A percentile compares a stretch with the other conserved stretches of the same genome.
These are phyloP conservation scores for Copidosoma aretas DNA, from an alignment of 2,888 invertebrate genomes.

Conservation along the genomic window DNA sequence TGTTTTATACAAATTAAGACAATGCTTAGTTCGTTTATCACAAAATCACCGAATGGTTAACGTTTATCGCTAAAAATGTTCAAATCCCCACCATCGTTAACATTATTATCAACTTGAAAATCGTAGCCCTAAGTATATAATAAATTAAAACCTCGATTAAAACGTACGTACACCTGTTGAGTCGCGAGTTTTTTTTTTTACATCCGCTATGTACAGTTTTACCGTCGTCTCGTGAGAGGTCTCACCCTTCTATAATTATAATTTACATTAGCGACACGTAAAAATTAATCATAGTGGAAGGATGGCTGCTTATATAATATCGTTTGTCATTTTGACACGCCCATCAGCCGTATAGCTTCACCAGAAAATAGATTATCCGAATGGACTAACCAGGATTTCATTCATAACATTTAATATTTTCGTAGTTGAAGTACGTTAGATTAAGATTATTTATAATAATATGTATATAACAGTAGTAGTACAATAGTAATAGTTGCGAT, in stretches of 20 bases:
- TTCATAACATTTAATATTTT: too few relatives aligned
- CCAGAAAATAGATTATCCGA: too few relatives aligned
- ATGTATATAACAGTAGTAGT: constrained; percentile 49
- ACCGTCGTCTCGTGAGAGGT: background rate
- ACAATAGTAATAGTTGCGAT: constrained; percentile 52
- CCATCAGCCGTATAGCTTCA: too few relatives aligned
- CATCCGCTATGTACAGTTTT: background rate
- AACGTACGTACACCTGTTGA: background rate
- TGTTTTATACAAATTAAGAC: background rate
- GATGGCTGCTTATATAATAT: constrained; percentile 26
- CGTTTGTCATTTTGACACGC: too few relatives aligned
- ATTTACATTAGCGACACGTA: constrained; percentile 21
- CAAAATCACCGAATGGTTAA: constrained; percentile 12
- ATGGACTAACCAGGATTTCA: too few relatives aligned
- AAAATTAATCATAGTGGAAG: constrained; percentile 36
- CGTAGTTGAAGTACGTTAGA: constrained; percentile 6
- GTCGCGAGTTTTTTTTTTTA: background rate
- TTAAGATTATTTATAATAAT: constrained; percentile 24
- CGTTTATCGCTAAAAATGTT: background rate
- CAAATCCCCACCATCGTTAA: too few relatives aligned
- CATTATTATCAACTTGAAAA: background rate
- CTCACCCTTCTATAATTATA: background rate
- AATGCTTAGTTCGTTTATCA: constrained; percentile 14
- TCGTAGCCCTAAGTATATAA: background rate
- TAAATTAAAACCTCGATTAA: constrained; percentile 1